phyloP scores from a whole-genome alignment of 2,113 vertebrate genomes.

The Pycnonotus jocosus region DNA sequence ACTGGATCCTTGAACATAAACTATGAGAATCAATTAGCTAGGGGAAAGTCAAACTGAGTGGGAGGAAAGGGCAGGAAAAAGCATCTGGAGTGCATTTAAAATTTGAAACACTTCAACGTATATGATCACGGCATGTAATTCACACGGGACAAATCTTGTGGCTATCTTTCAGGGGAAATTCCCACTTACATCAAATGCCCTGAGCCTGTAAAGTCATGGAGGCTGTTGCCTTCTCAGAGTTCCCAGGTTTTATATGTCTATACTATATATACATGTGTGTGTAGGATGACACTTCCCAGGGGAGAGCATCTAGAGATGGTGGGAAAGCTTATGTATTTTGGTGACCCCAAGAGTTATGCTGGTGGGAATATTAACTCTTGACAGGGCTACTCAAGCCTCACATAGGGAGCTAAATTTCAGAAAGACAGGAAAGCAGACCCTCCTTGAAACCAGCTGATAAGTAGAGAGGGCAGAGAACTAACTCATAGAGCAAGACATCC shows the following conservation, averaged over 20 bases:
- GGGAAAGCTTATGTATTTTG: neutral
- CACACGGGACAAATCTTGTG: neutral
- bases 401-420: neutral
- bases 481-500: neutral
- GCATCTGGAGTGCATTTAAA: conserved; percentile 33
- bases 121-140: neutral
- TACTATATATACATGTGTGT: neutral
- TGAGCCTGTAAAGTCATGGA: neutral
- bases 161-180: neutral
- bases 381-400: neutral
- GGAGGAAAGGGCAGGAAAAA: conserved; percentile 20
- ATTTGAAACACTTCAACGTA: neutral
- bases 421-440: neutral
- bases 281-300: neutral
- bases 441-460: neutral
- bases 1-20: neutral
- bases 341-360: neutral
- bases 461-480: neutral
- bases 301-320: neutral
- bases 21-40: neutral
- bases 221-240: neutral
- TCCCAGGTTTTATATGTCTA: neutral
- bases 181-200: neutral
- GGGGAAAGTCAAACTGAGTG: neutral
- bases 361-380: neutral